Conservation (phyloP, 2,113 vertebrate genomes). For the Atractosteus spatula region DNA sequence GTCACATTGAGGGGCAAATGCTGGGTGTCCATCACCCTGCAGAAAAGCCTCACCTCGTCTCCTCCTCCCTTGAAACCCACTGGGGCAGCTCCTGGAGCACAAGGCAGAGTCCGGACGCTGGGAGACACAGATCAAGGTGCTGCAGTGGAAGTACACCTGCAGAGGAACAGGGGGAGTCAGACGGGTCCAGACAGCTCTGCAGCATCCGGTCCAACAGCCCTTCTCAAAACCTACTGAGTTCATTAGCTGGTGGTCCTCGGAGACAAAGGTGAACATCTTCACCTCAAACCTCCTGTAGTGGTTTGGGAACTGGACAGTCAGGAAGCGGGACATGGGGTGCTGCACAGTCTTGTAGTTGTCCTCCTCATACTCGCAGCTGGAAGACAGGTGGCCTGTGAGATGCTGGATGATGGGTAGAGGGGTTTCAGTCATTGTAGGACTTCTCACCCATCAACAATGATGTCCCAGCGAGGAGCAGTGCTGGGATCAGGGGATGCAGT, state of each 20-base stretch:
- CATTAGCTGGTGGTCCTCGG: slow-evolving; percentile 30
- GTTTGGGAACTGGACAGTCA: slow-evolving; percentile 36
- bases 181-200: not conserved
- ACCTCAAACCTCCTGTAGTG: slow-evolving; percentile 69
- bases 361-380: slow-evolving; percentile 59
- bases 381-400: not conserved
- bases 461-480: slow-evolving; percentile 59
- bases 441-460: slow-evolving; percentile 68
- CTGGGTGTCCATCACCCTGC: not conserved
- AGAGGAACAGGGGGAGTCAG: fast-evolving
- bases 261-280: slow-evolving; percentile 67
- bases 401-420: not conserved
- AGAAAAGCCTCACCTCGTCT: slow-evolving; percentile 52
- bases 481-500: slow-evolving; percentile 37
- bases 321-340: slow-evolving; percentile 39
- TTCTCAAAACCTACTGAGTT: slow-evolving; percentile 43
- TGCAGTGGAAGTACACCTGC: slow-evolving; percentile 70
- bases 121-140: slow-evolving; percentile 47
- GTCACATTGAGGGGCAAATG: not conserved
- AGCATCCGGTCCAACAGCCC: not conserved
- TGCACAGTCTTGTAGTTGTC: slow-evolving; percentile 63
- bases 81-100: slow-evolving; percentile 52
- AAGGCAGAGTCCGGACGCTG: slow-evolving; percentile 46
- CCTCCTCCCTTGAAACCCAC: slow-evolving; percentile 22
- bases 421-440: not conserved